Conservation (phyloP, 35 echinoderm and acorn worm species). For the Ophioderma brevispina region DNA sequence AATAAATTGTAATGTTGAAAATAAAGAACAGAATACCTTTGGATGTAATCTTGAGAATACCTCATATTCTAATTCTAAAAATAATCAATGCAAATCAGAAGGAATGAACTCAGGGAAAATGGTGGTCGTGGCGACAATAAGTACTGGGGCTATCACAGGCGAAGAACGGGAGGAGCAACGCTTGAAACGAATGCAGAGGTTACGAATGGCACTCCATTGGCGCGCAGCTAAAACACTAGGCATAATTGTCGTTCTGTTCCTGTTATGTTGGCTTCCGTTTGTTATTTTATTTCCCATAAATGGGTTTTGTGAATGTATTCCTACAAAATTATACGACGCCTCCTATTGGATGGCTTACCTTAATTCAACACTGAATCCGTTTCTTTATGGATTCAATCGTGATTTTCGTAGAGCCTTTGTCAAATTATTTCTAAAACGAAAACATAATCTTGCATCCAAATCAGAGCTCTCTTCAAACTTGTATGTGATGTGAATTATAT, state of each 20-base stretch:
- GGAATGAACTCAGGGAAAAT: no score
- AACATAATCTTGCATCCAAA: no score
- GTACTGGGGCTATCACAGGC: background rate
- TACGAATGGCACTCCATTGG: background rate
- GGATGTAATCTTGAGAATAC: no score
- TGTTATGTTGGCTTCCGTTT: conserved; percentile 53
- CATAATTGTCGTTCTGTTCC: conserved; percentile 39
- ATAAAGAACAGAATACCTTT: no score
- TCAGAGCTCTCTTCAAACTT: no score
- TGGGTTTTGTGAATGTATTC: conserved; percentile 42
- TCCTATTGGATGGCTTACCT: conserved; percentile 71
- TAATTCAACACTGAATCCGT: conserved; percentile 63
- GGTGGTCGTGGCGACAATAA: background rate
- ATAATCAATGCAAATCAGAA: no score
- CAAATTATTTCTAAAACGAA: background rate
- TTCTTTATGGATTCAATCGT: conserved; percentile 54
- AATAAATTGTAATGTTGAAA: no score
- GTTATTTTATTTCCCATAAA: conserved; percentile 62
- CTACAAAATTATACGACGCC: conserved; percentile 41
- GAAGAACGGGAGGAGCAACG: background rate
- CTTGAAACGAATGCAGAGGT: background rate
- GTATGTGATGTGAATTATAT: no score
- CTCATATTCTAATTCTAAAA: no score
- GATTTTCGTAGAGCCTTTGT: conserved; percentile 56
- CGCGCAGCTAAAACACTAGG: conserved; percentile 50